phyloP scores from a whole-genome alignment of 2,888 invertebrate species.

The Lysandra coridon region DNA sequence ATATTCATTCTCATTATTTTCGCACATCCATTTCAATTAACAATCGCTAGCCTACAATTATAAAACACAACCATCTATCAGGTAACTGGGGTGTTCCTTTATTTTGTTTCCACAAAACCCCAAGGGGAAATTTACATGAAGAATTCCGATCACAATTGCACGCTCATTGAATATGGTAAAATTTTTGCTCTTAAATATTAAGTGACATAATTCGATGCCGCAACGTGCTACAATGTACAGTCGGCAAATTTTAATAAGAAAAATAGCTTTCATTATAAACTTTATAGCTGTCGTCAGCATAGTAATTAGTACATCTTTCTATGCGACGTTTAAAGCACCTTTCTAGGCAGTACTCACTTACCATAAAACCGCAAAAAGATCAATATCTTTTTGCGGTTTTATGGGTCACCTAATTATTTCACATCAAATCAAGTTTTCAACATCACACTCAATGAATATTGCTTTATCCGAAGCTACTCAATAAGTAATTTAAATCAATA shows the following conservation, averaged over 20 bases:
- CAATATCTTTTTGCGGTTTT: too few species aligned
- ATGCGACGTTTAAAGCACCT: too few species aligned
- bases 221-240: neutral
- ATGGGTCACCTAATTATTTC: too few species aligned
- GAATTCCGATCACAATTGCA: slow-evolving; percentile 17
- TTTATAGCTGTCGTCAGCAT: neutral
- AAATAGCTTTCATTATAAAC: neutral
- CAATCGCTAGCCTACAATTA: slow-evolving; percentile 15
- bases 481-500: neutral
- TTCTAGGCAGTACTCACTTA: too few species aligned
- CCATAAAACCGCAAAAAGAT: too few species aligned
- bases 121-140: slow-evolving; percentile 3
- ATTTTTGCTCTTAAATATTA: slow-evolving; percentile 28
- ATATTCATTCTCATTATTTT: slow-evolving; percentile 14
- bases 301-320: too few species aligned
- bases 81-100: neutral
- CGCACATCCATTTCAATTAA: slow-evolving; percentile 14
- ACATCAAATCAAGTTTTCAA: too few species aligned
- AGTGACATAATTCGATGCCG: slow-evolving; percentile 18
- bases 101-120: neutral
- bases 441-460: too few species aligned
- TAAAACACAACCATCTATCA: slow-evolving; percentile 1
- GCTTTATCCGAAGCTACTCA: neutral
- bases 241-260: neutral
- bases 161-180: slow-evolving; percentile 22